Conservation (phyloP, 2,888 invertebrate genomes). For the Linnaemya tessellans region DNA sequence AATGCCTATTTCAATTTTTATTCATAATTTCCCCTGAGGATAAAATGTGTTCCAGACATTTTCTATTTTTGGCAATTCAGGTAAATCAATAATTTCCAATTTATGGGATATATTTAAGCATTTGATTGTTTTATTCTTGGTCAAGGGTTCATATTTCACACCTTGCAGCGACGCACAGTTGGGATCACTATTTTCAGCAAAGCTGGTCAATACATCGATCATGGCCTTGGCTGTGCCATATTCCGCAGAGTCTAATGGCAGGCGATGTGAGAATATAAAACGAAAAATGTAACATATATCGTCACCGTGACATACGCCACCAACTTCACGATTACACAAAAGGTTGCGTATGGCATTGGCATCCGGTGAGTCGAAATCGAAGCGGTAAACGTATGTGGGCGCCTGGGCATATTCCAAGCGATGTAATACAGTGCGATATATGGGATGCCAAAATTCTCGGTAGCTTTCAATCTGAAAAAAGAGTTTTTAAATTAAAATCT, state of each 20-base stretch:
- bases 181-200: constrained; percentile 80
- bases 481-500: background rate
- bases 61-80: constrained; percentile 78
- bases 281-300: constrained; percentile 81
- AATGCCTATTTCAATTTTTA: background rate
- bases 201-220: constrained; percentile 80
- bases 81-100: constrained; percentile 77
- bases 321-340: constrained; percentile 77
- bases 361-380: constrained; percentile 81
- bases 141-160: constrained; percentile 75
- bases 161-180: constrained; percentile 76
- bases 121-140: constrained; percentile 73
- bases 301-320: constrained; percentile 82
- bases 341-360: constrained; percentile 79
- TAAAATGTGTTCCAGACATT: constrained; percentile 80
- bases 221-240: constrained; percentile 77
- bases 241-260: constrained; percentile 76
- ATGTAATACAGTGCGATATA: constrained; percentile 77
- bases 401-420: constrained; percentile 77
- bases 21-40: constrained; percentile 75
- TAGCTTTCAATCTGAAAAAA: constrained; percentile 76
- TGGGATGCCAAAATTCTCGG: constrained; percentile 81
- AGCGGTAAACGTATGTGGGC: constrained; percentile 82
- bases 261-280: constrained; percentile 77
- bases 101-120: constrained; percentile 80